Evolutionary conservation across 1,140 invertebrate genomes (phyloP).

Genomic region (Ephestia elutella): DNA sequence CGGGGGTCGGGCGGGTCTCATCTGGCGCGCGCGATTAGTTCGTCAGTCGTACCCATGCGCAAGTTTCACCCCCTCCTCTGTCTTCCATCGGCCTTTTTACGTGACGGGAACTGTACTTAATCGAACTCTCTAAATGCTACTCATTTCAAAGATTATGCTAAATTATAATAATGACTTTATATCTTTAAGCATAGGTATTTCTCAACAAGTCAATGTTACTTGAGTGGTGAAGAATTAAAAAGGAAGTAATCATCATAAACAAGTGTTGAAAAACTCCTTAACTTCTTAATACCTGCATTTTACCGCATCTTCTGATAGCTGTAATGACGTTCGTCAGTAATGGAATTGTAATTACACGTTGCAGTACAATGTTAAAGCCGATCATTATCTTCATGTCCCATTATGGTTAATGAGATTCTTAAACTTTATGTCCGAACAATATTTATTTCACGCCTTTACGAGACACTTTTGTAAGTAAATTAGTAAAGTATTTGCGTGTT

Average conservation of each 20-base stretch:
- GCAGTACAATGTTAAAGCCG: conserved; percentile 2
- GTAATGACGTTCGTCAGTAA: conserved; percentile 1
- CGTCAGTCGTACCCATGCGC: no score
- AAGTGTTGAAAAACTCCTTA: conserved; percentile 1
- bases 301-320: background rate
- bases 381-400: background rate
- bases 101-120: no score
- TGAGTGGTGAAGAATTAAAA: background rate
- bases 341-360: conserved; percentile 2
- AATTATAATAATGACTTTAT: background rate
- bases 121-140: background rate
- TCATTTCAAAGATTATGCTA: background rate
- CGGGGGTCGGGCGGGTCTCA: no score
- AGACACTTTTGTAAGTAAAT: background rate
- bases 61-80: no score
- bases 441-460: conserved; percentile 1
- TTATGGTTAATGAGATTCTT: conserved; percentile 2
- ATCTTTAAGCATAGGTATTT: no score
- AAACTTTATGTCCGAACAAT: background rate
- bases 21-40: no score
- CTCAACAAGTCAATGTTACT: background rate
- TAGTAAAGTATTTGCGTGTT: background rate
- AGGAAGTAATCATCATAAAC: background rate
- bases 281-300: conserved; percentile 2
- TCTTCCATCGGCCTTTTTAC: no score